Percentiles rank a stretch among this genome's conserved stretches.
These are phyloP conservation scores for Ciconia nigra DNA, from an alignment of 2,797 vertebrate species.

Conservation along the genomic window DNA sequence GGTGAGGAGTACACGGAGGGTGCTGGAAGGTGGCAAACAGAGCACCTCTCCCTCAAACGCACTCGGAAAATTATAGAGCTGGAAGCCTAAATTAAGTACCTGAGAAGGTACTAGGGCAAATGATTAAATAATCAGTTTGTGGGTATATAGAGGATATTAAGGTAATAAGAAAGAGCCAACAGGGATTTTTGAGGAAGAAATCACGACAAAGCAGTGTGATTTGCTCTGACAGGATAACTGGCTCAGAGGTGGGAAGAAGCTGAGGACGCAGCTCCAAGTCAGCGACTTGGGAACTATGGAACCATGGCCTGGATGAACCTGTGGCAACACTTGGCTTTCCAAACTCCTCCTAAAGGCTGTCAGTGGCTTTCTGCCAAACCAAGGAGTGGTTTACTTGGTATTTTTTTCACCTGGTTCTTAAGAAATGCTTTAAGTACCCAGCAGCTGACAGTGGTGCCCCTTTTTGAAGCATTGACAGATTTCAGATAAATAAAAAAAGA, in stretches of 20 bases:
- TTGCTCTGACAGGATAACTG: not conserved
- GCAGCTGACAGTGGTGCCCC: not conserved
- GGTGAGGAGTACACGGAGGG: accelerated
- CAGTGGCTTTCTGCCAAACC: accelerated
- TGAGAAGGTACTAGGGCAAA: not conserved
- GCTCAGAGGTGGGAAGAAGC: not conserved
- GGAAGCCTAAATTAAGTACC: not conserved
- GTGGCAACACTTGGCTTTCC: not conserved
- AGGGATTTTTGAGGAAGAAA: not conserved
- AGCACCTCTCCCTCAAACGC: accelerated
- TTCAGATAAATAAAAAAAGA: not conserved
- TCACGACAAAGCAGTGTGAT: accelerated
- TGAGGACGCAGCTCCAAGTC: not conserved
- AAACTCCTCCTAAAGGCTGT: not conserved
- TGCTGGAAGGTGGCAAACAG: not conserved
- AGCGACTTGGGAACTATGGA: accelerated
- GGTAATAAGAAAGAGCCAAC: accelerated
- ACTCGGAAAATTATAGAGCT: accelerated
- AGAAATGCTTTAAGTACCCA: not conserved
- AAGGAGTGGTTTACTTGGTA: accelerated
- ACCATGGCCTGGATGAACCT: accelerated
- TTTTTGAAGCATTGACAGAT: not conserved
- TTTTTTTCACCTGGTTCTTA: not conserved
- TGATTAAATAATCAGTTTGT: not conserved
- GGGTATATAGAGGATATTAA: not conserved